These are phyloP conservation scores for Phalacrocorax carbo DNA, from an alignment of 2,113 vertebrate species.

Conservation along the genomic window DNA sequence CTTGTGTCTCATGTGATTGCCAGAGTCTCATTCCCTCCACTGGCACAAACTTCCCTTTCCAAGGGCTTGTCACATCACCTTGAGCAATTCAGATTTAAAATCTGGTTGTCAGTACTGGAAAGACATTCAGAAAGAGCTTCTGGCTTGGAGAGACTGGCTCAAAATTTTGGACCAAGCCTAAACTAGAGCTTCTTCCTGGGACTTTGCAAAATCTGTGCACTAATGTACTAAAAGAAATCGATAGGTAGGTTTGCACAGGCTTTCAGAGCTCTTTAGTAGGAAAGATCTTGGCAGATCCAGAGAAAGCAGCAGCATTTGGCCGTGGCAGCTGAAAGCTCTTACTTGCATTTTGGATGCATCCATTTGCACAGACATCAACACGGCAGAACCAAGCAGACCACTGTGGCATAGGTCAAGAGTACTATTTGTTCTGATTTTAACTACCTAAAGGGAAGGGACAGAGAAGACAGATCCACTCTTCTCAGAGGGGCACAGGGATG, in stretches of 20 bases:
- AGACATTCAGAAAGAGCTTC: background rate
- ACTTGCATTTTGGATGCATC: background rate
- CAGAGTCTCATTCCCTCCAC: background rate
- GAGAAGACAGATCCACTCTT: background rate
- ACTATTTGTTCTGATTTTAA: background rate
- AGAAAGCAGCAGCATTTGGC: background rate
- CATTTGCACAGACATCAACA: rapidly evolving
- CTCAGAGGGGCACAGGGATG: background rate
- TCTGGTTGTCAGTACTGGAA: background rate
- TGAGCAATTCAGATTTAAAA: background rate
- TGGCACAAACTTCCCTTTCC: background rate
- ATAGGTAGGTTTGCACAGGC: background rate
- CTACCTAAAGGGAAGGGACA: background rate
- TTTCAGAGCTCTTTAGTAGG: background rate
- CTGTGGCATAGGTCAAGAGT: background rate
- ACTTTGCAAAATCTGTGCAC: background rate
- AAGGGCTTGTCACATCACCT: background rate
- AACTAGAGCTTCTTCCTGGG: background rate
- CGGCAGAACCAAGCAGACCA: background rate
- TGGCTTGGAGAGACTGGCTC: background rate
- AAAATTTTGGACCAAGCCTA: background rate
- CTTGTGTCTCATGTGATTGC: background rate
- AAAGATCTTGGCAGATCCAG: background rate
- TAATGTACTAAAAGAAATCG: background rate
- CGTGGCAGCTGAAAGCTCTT: background rate